Evolutionary conservation across 1,140 invertebrate species (phyloP).

Genomic region (Formica selysi): DNA sequence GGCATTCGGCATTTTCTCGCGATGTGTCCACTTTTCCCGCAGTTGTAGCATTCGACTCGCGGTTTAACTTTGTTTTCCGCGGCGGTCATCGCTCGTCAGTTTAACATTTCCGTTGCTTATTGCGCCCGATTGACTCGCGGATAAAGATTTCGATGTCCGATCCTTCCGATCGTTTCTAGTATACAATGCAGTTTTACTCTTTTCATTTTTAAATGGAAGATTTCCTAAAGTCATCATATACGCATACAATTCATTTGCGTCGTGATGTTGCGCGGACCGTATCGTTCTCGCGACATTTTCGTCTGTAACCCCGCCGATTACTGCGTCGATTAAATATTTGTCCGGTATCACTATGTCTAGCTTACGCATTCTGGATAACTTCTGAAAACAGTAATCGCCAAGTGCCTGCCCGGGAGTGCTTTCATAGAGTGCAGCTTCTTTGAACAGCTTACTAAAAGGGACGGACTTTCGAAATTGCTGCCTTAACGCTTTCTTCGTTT

Average conservation of each 20-base stretch:
- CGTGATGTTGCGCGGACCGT: neutral
- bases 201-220: neutral
- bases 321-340: slow-evolving; percentile 8
- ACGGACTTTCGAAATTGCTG: slow-evolving; percentile 28
- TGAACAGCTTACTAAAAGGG: neutral
- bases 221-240: neutral
- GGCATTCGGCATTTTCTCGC: neutral
- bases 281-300: neutral
- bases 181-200: neutral
- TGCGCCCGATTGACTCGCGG: neutral
- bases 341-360: neutral
- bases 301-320: slow-evolving; percentile 3
- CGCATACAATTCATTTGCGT: neutral
- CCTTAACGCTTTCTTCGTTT: neutral
- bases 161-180: neutral
- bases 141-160: no score
- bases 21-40: neutral
- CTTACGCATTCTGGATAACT: neutral
- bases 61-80: neutral
- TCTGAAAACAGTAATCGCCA: slow-evolving; percentile 41
- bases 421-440: neutral
- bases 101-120: no score
- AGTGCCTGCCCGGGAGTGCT: neutral
- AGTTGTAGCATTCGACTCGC: neutral
- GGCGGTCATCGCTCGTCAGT: neutral